phyloP scores from a whole-genome alignment of 2,113 vertebrate species.

The Crotalus horridus region DNA sequence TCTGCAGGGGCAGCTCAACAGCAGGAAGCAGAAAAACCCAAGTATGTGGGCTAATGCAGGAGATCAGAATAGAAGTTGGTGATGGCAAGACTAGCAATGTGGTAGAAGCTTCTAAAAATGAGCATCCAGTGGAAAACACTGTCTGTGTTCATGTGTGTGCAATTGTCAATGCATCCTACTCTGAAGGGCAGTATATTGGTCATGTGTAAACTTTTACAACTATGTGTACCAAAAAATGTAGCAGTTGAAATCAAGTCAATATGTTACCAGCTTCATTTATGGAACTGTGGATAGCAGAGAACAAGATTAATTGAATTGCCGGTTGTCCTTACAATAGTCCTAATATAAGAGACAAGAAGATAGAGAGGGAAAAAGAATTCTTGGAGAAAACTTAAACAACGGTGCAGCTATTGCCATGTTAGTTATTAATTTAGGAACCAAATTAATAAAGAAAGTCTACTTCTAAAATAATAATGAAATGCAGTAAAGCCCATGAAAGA shows the following conservation, averaged over 20 bases:
- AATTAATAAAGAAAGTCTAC: neutral
- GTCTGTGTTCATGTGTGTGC: neutral
- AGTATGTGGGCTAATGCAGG: neutral
- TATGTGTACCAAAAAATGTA: neutral
- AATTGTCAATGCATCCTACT: neutral
- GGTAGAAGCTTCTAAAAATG: neutral
- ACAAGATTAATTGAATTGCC: slow-evolving; percentile 16
- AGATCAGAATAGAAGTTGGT: neutral
- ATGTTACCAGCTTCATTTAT: slow-evolving; percentile 4
- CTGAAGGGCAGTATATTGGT: neutral
- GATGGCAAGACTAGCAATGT: neutral
- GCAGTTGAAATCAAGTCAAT: neutral
- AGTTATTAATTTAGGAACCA: neutral
- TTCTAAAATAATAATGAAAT: neutral
- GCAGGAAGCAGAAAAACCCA: neutral
- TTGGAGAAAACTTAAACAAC: neutral
- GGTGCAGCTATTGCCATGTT: neutral
- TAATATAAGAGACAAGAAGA: too few relatives aligned
- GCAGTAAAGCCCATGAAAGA: neutral
- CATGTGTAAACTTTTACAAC: neutral
- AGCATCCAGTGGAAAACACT: neutral
- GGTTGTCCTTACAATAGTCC: neutral
- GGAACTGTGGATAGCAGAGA: neutral
- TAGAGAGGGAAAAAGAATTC: neutral
- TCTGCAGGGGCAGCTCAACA: neutral